A percentile compares a stretch with the other conserved stretches of the same genome.
Evolutionary conservation across 2,888 invertebrate species (phyloP).

Genomic region (Mesorhabditis belari): DNA sequence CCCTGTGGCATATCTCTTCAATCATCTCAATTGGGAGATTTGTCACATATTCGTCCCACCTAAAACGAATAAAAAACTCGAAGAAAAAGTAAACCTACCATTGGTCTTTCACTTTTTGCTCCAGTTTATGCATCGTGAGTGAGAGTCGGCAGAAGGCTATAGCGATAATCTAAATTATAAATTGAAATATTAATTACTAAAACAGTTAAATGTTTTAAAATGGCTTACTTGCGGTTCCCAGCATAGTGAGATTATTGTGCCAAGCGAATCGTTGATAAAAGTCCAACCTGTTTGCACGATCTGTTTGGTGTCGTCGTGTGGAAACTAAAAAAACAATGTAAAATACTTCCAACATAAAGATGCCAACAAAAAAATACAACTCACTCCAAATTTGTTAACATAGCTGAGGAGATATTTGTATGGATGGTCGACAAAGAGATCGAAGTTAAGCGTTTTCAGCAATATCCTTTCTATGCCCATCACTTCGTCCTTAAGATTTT

Average conservation of each 20-base stretch:
- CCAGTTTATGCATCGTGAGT: constrained; percentile 88
- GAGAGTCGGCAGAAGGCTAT: constrained; percentile 94
- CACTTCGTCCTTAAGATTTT: constrained; percentile 63
- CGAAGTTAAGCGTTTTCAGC: constrained; percentile 95
- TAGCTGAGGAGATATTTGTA: background rate
- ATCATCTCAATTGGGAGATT: constrained; percentile 86
- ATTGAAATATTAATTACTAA: background rate
- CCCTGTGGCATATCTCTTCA: constrained; percentile 61
- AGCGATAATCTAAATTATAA: constrained; percentile 65
- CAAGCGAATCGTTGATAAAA: constrained; percentile 94
- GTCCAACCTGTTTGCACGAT: constrained; percentile 99
- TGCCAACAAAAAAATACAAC: no score
- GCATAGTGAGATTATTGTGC: constrained; percentile 88
- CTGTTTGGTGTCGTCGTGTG: constrained; percentile 9
- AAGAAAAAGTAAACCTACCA: no score
- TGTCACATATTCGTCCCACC: constrained; percentile 98
- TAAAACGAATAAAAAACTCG: no score
- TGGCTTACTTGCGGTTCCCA: constrained; percentile 91
- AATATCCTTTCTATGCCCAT: constrained; percentile 93
- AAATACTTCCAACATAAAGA: no score
- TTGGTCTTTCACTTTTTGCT: constrained; percentile 64
- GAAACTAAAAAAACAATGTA: background rate
- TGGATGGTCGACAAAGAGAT: constrained; percentile 70
- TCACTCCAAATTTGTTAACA: constrained; percentile 5
- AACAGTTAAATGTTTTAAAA: background rate